These are phyloP conservation scores for Epicampocera succincta DNA, from an alignment of 2,888 invertebrate species.

Conservation along the genomic window DNA sequence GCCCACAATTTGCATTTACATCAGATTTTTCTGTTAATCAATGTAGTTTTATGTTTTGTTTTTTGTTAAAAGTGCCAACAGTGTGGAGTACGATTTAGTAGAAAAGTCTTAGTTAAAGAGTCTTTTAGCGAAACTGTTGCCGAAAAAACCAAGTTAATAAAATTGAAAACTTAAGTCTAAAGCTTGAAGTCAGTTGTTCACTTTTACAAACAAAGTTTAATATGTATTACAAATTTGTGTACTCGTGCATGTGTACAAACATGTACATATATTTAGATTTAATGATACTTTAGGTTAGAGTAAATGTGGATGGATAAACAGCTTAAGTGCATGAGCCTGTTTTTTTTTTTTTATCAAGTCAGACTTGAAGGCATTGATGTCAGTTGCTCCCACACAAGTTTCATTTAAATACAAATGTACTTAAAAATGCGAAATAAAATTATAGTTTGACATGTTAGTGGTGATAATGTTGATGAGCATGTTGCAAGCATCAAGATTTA, in stretches of 20 bases:
- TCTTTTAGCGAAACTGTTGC: constrained; percentile 20
- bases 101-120: neutral
- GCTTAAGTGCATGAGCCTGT: constrained; percentile 15
- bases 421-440: constrained; percentile 43
- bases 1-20: neutral
- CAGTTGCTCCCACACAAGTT: constrained; percentile 51
- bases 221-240: neutral
- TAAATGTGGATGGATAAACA: constrained; percentile 16
- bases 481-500: constrained; percentile 34
- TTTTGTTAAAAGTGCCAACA: constrained; percentile 9
- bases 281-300: neutral
- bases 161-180: constrained; percentile 14
- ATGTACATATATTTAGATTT: neutral
- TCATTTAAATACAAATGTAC: constrained; percentile 25
- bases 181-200: constrained; percentile 18
- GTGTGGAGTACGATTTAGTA: too few species aligned
- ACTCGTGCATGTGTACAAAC: neutral
- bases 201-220: too few species aligned
- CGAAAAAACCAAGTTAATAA: constrained; percentile 19
- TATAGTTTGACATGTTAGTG: constrained; percentile 29
- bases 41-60: neutral
- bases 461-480: constrained; percentile 24
- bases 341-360: constrained; percentile 24
- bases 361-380: constrained; percentile 12
- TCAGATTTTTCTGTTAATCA: constrained; percentile 3